Conservation (phyloP, 2,113 vertebrate genomes). For the Microtus ochrogaster region DNA sequence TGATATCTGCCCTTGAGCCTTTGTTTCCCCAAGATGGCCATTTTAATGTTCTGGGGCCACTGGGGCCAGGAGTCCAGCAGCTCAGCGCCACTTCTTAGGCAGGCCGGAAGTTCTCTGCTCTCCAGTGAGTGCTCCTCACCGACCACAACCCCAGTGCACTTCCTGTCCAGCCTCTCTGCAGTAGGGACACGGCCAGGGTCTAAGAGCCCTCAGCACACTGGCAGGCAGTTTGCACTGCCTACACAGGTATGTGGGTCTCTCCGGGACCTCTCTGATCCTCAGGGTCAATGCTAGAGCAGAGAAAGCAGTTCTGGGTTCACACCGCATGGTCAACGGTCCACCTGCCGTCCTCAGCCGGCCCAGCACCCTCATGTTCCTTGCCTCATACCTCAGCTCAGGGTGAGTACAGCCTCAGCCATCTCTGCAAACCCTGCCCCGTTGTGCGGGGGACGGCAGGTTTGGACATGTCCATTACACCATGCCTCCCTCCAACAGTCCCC, state of each 20-base stretch:
- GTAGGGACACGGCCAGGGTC: background rate
- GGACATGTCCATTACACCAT: background rate
- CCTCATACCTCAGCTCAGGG: background rate
- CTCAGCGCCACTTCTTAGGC: background rate
- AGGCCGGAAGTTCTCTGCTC: background rate
- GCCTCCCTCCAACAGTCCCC: background rate
- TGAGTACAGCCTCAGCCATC: background rate
- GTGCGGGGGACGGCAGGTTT: background rate
- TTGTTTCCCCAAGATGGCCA: background rate
- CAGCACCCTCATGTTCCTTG: background rate
- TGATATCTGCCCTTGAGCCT: background rate
- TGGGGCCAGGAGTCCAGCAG: background rate
- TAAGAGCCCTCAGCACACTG: no score
- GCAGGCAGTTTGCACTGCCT: background rate
- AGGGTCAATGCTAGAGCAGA: background rate
- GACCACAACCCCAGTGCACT: no score
- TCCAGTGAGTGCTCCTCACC: no score
- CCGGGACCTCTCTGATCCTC: background rate
- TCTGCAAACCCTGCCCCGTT: background rate
- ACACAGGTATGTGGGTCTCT: background rate
- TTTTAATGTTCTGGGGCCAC: background rate
- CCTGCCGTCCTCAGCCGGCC: background rate
- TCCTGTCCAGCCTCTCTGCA: background rate
- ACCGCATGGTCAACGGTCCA: background rate
- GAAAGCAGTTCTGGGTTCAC: background rate